Evolutionary conservation across 2,797 vertebrate genomes (phyloP).

Genomic region (Eleutherodactylus coqui): DNA sequence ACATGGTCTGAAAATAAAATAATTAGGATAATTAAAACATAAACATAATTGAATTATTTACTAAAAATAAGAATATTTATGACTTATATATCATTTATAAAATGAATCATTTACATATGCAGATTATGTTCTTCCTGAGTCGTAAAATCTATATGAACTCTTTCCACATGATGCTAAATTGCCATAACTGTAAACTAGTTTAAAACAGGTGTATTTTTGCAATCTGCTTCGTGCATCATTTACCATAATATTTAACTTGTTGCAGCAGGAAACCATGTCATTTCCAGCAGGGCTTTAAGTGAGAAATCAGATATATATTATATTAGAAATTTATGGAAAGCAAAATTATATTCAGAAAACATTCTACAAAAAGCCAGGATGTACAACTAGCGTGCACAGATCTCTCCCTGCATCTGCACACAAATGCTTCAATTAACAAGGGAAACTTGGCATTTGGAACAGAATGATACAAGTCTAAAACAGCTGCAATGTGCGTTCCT

Average conservation of each 20-base stretch:
- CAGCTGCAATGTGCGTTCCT: background rate
- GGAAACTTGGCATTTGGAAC: background rate
- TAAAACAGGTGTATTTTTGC: slow-evolving; percentile 3
- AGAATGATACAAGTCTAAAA: background rate
- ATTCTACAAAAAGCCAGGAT: background rate
- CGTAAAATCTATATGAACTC: background rate
- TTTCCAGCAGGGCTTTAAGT: background rate
- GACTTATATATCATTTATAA: background rate
- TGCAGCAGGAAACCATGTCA: background rate
- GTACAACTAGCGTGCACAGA: background rate
- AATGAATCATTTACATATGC: background rate
- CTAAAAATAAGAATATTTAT: background rate
- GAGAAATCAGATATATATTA: too few relatives aligned
- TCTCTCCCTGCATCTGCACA: background rate
- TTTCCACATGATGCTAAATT: background rate
- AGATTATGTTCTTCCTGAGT: background rate
- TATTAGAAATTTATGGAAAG: background rate
- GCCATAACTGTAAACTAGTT: background rate
- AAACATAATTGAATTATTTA: background rate
- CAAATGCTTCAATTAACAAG: background rate
- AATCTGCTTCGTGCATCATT: slow-evolving; percentile 10
- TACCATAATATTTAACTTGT: slow-evolving; percentile 14
- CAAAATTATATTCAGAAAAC: background rate
- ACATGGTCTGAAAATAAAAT: background rate
- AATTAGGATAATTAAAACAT: too few relatives aligned